Conservation (phyloP, 1,140 invertebrate genomes). For the Diorhabda carinulata region DNA sequence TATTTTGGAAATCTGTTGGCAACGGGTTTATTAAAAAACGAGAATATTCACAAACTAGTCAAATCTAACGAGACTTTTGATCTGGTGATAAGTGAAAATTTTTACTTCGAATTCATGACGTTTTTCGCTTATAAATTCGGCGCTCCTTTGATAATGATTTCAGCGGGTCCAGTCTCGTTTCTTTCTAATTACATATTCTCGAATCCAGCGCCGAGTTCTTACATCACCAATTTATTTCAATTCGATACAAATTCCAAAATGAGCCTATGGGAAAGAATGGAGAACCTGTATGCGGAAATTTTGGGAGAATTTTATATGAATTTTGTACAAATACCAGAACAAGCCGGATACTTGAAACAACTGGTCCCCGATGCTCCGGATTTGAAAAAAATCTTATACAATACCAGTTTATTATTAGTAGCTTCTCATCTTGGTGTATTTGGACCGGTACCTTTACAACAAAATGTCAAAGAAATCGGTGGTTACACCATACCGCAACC, state of each 20-base stretch:
- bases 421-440: background rate
- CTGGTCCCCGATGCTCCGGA: background rate
- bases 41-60: constrained; percentile 25
- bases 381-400: background rate
- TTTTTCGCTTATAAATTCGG: constrained; percentile 46
- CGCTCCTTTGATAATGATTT: constrained; percentile 46
- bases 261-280: constrained; percentile 46
- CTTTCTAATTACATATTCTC: constrained; percentile 39
- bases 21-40: background rate
- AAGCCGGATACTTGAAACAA: background rate
- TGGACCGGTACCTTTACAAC: constrained; percentile 1
- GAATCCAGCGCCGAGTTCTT: constrained; percentile 45
- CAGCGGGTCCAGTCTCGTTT: constrained; percentile 38
- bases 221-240: constrained; percentile 40
- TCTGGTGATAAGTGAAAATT: constrained; percentile 48
- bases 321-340: background rate
- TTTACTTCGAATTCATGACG: constrained; percentile 49
- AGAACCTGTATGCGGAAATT: background rate
- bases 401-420: background rate
- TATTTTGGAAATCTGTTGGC: no score
- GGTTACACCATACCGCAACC: background rate
- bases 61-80: constrained; percentile 47
- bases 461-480: constrained; percentile 4
- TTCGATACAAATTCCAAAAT: constrained; percentile 43
- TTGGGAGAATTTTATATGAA: background rate